Evolutionary conservation across 2,888 invertebrate species (phyloP).

Genomic region (Chrysolina oricalcia): DNA sequence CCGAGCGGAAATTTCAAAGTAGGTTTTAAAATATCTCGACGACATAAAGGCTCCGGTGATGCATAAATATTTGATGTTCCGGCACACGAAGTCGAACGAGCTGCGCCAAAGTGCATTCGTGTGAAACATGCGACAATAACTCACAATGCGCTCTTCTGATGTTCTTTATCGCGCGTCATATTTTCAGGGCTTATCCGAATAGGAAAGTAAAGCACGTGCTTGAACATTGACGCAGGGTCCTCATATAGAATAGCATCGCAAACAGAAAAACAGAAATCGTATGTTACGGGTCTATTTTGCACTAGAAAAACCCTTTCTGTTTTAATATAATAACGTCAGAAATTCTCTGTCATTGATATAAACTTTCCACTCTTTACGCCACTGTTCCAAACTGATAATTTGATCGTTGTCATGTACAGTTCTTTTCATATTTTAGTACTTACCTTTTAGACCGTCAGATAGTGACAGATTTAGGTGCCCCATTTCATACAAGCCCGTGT

Average conservation of each 20-base stretch:
- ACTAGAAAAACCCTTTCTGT: no score
- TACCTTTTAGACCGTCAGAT: no score
- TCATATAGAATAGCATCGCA: neutral
- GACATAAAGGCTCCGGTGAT: slow-evolving; percentile 61
- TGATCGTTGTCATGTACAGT: no score
- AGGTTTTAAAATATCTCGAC: slow-evolving; percentile 53
- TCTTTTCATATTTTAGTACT: no score
- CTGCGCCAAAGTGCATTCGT: slow-evolving; percentile 55
- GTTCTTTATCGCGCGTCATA: slow-evolving; percentile 15
- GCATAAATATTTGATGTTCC: slow-evolving; percentile 64
- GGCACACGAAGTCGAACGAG: slow-evolving; percentile 57
- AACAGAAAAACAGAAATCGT: no score
- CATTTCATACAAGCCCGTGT: no score
- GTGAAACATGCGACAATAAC: slow-evolving; percentile 54
- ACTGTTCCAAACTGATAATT: no score
- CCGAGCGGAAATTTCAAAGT: slow-evolving; percentile 61
- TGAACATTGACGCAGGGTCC: neutral
- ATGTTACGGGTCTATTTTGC: no score
- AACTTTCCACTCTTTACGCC: no score
- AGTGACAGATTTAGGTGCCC: no score
- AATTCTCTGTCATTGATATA: no score
- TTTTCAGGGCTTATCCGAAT: slow-evolving; percentile 8
- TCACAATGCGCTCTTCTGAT: slow-evolving; percentile 9
- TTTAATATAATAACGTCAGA: no score
- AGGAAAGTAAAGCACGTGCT: neutral